phyloP scores from a whole-genome alignment of 1,140 invertebrate genomes.

The Drosophila rufa region DNA sequence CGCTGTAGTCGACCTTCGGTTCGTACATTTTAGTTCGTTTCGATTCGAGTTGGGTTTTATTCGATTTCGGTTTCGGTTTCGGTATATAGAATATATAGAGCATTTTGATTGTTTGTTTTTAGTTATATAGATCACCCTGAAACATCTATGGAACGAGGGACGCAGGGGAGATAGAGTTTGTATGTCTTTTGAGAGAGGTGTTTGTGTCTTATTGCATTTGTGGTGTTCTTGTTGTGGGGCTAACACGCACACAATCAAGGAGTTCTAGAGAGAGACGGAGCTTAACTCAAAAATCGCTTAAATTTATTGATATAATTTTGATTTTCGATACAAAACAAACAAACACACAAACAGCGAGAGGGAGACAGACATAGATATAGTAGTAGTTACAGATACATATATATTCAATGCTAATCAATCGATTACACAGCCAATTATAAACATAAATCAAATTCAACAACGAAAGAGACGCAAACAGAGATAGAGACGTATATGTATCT shows the following conservation, averaged over 20 bases:
- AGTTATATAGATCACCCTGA: constrained; percentile 37
- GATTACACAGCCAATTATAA: constrained; percentile 68
- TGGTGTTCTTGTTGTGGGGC: constrained; percentile 10
- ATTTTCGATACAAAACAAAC: constrained; percentile 30
- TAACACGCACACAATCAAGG: constrained; percentile 31
- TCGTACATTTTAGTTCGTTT: constrained; percentile 11
- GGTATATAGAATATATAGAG: constrained; percentile 46
- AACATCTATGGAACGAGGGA: constrained; percentile 13
- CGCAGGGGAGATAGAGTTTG: constrained; percentile 20
- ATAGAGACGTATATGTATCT: constrained; percentile 14
- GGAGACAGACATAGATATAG: constrained; percentile 48
- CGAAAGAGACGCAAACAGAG: constrained; percentile 26
- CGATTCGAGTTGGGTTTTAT: constrained; percentile 18
- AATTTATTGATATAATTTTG: constrained; percentile 33
- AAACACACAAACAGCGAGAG: constrained; percentile 45
- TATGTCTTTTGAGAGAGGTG: constrained; percentile 5
- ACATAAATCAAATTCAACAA: constrained; percentile 46
- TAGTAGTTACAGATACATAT: constrained; percentile 22
- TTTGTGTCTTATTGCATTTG: constrained; percentile 8
- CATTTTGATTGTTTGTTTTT: constrained; percentile 23
- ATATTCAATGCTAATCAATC: constrained; percentile 35
- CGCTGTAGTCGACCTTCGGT: constrained; percentile 72
- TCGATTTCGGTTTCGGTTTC: constrained; percentile 1
- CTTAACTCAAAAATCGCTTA: constrained; percentile 39
- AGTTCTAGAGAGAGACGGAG: constrained; percentile 21